Conservation (phyloP, 1,140 invertebrate species). For the Drosophila obscura region DNA sequence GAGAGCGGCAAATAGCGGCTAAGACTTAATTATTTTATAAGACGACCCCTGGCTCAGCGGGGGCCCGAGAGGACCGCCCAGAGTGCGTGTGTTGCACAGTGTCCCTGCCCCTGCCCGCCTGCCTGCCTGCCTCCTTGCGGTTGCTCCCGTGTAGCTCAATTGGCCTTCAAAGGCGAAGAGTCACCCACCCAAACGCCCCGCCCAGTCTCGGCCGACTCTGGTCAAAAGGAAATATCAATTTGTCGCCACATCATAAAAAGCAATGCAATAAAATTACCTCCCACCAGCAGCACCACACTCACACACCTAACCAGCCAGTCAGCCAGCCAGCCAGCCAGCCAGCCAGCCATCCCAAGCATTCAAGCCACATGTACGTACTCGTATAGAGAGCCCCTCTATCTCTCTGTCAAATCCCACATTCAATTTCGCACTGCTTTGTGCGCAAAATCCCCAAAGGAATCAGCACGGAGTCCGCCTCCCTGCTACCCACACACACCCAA, state of each 20-base stretch:
- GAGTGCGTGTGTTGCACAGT: slow-evolving; percentile 42
- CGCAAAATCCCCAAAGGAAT: slow-evolving; percentile 81
- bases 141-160: slow-evolving; percentile 57
- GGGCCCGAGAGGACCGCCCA: slow-evolving; percentile 65
- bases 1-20: slow-evolving; percentile 49
- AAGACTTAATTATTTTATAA: slow-evolving; percentile 82
- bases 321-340: too few species aligned
- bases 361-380: slow-evolving; percentile 10
- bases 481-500: background rate
- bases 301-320: background rate
- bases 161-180: slow-evolving; percentile 59
- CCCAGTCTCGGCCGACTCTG: background rate
- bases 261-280: slow-evolving; percentile 81
- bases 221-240: slow-evolving; percentile 79
- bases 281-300: background rate
- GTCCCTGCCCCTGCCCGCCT: slow-evolving; percentile 33
- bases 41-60: slow-evolving; percentile 55
- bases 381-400: slow-evolving; percentile 48
- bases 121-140: slow-evolving; percentile 14
- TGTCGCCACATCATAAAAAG: slow-evolving; percentile 83
- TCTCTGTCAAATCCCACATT: slow-evolving; percentile 80
- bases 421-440: slow-evolving; percentile 83
- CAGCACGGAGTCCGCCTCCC: slow-evolving; percentile 52
- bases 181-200: slow-evolving; percentile 2
- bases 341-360: too few species aligned